Evolutionary conservation across 2,797 vertebrate genomes (phyloP), one percentile per base, ranked within the genome.

Genomic region (Chaenodraco wilsoni): DNA sequence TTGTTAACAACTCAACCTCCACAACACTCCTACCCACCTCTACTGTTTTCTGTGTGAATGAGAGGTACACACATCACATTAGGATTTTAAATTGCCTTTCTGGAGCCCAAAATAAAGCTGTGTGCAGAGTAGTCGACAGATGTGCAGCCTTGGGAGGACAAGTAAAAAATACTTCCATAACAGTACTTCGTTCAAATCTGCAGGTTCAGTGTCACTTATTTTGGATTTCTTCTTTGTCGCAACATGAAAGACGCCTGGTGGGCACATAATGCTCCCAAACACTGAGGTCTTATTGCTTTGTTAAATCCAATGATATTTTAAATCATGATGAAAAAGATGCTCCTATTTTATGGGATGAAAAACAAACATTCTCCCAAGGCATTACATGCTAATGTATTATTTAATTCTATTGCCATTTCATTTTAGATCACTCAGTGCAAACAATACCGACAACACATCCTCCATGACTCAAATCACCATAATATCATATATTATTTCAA

Each of bases 1-100:
- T 69, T 81, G 74, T 63, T 81, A 76, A 77, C 76, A 83, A 81
- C 81, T 78, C 74, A 78, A 50, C 64, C 74, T 59, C 66, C 70
- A 40, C 33, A 61, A 45, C 49, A 40, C 79, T 64, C 27, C 9
- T 48, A n/a, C 48, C 48, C 65, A 62, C 63, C 44, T 74, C 68
- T 56, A 52, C 69, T 54, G 48, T 65, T 44, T 50, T 15, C 60
- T 65, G 66, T 49, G 40, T 70, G 56, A 70, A 51, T 46, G 16
- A 31, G 44, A 52, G 10, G n/a, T 17, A 50, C 23, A 49, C 51
- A 58, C 23, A 54, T 45, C 9, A n/a, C 11, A 13, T 31, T 23
- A 49, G 19, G 49, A 3, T 40, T 40, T 27, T 41, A 69, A 52
- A 21, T 21, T 75, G 17, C 31, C 7, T 55, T 57, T 51, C 19